These are phyloP conservation scores for Diglossa cyanea DNA, from an alignment of 2,797 vertebrate species.

Conservation along the genomic window DNA sequence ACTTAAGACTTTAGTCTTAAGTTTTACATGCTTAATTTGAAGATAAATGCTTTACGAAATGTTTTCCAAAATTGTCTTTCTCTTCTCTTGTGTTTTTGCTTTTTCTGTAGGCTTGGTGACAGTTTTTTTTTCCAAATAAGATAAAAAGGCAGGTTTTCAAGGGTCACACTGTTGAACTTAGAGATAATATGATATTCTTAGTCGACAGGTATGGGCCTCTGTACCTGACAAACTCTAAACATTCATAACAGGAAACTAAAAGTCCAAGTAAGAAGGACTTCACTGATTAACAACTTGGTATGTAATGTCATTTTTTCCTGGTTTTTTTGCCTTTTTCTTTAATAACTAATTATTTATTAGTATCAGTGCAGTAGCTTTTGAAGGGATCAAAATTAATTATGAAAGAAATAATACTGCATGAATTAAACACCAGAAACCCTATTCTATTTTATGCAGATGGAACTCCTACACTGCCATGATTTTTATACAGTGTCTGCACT, in stretches of 20 bases:
- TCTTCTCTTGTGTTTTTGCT: not conserved
- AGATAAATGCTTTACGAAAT: not conserved
- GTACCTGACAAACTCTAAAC: not conserved
- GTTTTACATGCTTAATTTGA: not conserved
- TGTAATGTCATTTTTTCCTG: not conserved
- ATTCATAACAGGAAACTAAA: not conserved
- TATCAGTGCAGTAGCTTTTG: not conserved
- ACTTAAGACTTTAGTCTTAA: not conserved
- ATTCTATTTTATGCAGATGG: not conserved
- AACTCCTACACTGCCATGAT: not conserved
- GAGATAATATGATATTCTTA: not conserved
- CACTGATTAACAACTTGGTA: not conserved
- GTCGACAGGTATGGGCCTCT: not conserved
- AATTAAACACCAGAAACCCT: not conserved
- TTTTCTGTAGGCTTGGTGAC: not conserved
- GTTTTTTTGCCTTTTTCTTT: not conserved
- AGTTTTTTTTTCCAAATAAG: accelerated
- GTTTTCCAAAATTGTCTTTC: not conserved
- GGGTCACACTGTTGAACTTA: not conserved
- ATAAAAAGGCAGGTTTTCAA: not conserved
- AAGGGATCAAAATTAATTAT: not conserved
- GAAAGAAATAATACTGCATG: not conserved
- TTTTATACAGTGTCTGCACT: not conserved
- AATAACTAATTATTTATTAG: not conserved
- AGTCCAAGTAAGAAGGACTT: not conserved